Base-by-base conservation (phyloP, 2,797 vertebrate species). In the Brachyalestes nurse region DNA sequence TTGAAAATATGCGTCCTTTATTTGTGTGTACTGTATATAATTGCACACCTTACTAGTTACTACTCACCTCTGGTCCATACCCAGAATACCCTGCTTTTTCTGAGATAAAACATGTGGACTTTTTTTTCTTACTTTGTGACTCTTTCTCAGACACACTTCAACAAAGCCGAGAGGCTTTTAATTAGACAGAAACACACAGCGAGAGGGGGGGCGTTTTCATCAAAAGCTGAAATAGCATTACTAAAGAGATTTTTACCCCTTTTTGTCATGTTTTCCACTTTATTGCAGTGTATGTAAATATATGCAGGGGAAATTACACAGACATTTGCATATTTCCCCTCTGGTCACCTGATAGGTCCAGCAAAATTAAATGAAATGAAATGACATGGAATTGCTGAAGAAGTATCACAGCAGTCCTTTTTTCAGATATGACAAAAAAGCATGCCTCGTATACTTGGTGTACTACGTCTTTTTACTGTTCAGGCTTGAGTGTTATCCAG, bases 131-230 rank as follows among this genome's bases (percentile, higher is more conserved):
- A 79, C 89, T 81, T 84, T 89, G 86, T 84, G 82, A 90, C 88
- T 82, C 84, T 85, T 88, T 82, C 88, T 89, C 87, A 84, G 83
- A 84, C 86, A 87, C 1, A 75, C 91, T 92, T 85, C 71, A 71
- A 77, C 89, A 91, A 90, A 86, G 88, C 87, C 85, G 89, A 87
- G 86, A 88, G 84, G 88, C 92, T 93, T 94, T 94, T 93, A 93
- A 94, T 94, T 95, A 94, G 75, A 85, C 10, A 66, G 82, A 75
- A 83, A 70, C 77, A 75, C 60, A 77, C 82, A 60, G 84, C 60
- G 75, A 72, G 77, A 66, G 81, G 65, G 65, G 65, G 57, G 79
- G 78, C 78, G 79, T 82, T 89, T 88, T 87, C 83, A 87, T 85
- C 82, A 82, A 87, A 86, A 83, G 49, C 80, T 81, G 70, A 85